Evolutionary conservation across 1,140 invertebrate species (phyloP), one percentile per base, ranked within the genome.

Genomic region (Drosophila nikananu): DNA sequence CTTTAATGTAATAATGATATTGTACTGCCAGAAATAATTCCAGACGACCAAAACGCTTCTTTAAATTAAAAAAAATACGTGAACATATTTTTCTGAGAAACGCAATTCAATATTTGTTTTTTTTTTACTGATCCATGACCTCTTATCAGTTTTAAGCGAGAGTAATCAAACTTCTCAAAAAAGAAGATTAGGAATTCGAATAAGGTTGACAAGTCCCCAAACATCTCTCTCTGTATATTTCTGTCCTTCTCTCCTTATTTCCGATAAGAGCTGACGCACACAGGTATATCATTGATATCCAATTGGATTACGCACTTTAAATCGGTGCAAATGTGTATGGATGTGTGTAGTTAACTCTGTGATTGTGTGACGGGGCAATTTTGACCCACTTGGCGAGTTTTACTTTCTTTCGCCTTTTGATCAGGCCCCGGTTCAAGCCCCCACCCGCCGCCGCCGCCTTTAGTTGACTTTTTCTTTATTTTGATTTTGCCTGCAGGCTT

Each of bases 361-460:
- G 21, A 59, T 32, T 48, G 57, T 76, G 75, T 83, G 80, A 73
- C 80, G 57, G 55, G 44, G 60, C 84, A 74, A 70, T 83, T 83
- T 89, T 89, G 84, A 89, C 84, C 84, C 84, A 87, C 81, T 87
- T 87, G 81, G 66, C 84, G 73, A 74, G 81, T 87, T 87, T 87
- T 87, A 87, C 84, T 87, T 87, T 87, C 84, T 89, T 87, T 87
- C 51, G 83, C 66, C 77, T 86, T 83, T 86, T 89, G 54, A 83
- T 64, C 70, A 79, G 60, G 25, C 30, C 5, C 27, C 42, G 15
- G 21, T 1, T 17, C 15, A 19, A 10, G 13, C 10, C 58, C 57
- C 35, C 39, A 23, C 23, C 55, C 37, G 13, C n/a, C 32, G 21
- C n/a, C 32, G 21, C 27, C 64, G n/a, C 57, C 63, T 58, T 65